Evolutionary conservation across 2,888 invertebrate species (phyloP).

Genomic region (Malacosoma neustria): DNA sequence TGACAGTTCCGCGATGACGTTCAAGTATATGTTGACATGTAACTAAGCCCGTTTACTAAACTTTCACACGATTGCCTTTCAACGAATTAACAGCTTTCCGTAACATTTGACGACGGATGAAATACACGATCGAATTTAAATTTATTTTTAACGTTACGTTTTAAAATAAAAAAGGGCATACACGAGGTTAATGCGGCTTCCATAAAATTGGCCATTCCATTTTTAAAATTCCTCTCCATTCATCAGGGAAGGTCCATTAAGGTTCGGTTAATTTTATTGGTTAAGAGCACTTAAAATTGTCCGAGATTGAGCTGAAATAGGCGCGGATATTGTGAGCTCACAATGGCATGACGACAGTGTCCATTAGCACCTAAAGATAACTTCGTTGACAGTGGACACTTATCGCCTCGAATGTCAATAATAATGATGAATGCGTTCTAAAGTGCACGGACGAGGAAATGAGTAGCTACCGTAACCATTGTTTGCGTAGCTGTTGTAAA

Average conservation of each 20-base stretch:
- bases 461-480: not conserved
- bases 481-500: slow-evolving; percentile 4
- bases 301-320: slow-evolving; percentile 42
- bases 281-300: slow-evolving; percentile 43
- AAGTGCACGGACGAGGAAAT: slow-evolving; percentile 9
- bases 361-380: slow-evolving; percentile 57
- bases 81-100: slow-evolving; percentile 33
- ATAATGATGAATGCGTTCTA: slow-evolving; percentile 27
- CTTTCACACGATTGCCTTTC: slow-evolving; percentile 53
- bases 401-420: slow-evolving; percentile 32
- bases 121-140: slow-evolving; percentile 12
- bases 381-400: slow-evolving; percentile 26
- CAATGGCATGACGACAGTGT: slow-evolving; percentile 33
- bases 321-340: slow-evolving; percentile 54
- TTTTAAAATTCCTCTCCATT: slow-evolving; percentile 44
- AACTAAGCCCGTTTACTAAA: slow-evolving; percentile 33
- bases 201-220: slow-evolving; percentile 32
- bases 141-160: slow-evolving; percentile 16
- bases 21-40: slow-evolving; percentile 37
- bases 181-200: slow-evolving; percentile 13
- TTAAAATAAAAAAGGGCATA: slow-evolving; percentile 19
- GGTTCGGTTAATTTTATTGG: slow-evolving; percentile 50
- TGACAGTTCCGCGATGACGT: slow-evolving; percentile 47
- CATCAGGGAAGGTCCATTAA: slow-evolving; percentile 36
- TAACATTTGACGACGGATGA: slow-evolving; percentile 14